Evolutionary conservation across 2,888 invertebrate species (phyloP).

Genomic region (Trachelus troglodyta): DNA sequence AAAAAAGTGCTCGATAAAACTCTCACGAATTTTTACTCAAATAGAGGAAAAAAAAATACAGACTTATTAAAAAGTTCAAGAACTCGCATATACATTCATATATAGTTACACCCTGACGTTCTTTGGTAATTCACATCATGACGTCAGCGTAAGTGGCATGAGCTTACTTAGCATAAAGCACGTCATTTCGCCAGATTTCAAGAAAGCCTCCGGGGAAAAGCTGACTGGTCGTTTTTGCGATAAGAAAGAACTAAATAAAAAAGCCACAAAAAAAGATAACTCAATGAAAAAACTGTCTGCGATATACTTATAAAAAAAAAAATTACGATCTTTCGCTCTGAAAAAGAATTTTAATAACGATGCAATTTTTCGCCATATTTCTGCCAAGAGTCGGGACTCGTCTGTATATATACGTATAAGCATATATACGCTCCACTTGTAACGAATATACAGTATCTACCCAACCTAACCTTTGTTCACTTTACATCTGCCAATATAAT

Average conservation of each 20-base stretch:
- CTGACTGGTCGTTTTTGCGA: neutral
- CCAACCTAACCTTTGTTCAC: neutral
- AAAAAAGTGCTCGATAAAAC: neutral
- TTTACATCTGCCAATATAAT: neutral
- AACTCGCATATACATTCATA: neutral
- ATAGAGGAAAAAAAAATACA: neutral
- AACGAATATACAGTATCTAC: neutral
- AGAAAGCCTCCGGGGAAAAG: neutral
- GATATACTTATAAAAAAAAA: neutral
- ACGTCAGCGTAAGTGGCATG: neutral
- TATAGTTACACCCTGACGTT: neutral
- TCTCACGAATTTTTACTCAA: neutral
- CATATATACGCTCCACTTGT: neutral
- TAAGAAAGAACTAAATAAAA: neutral
- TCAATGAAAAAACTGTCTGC: neutral
- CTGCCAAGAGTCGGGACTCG: neutral
- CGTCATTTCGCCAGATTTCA: neutral
- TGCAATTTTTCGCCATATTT: neutral
- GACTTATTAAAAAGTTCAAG: neutral
- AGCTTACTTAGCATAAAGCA: neutral
- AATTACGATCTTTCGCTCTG: neutral
- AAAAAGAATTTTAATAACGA: neutral
- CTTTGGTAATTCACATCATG: neutral
- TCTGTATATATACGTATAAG: neutral
- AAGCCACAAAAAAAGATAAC: neutral